Evolutionary conservation across 2,113 vertebrate species (phyloP), one percentile per base, ranked within the genome.

Genomic region (Nanorana parkeri): DNA sequence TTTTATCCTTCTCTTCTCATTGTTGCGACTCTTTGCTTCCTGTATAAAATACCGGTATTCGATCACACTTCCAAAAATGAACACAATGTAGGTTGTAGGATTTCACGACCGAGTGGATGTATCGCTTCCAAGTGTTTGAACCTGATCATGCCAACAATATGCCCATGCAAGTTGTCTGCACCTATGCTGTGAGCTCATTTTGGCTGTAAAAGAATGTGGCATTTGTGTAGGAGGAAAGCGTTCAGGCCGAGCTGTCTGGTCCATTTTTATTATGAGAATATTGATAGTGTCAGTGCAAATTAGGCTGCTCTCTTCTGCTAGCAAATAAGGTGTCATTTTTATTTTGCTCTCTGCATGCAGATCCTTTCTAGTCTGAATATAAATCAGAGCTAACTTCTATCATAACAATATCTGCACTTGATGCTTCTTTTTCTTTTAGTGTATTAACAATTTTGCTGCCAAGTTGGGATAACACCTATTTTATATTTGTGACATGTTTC

Each of bases 181-280:
- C 80, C 60, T 24, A 65, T 54, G 8, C 69, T 28, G 41, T 23
- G 54, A 36, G 61, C 24, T 74, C 28, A 64, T 56, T 47, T 47
- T 82, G 68, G 69, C 80, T 56, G 19, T 1, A 55, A 16, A 32
- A 29, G 26, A 32, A 21, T 24, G 68, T 41, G 69, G 47, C 28
- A 67, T 82, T 75, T 60, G 28, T 41, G 80, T 75, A 61, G 80
- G 69, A 58, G 80, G 2, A 58, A 81, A 82, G 52, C 80, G 56
- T 75, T 74, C 23, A 82, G 80, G 47, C 69, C 15, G 21, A 55
- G 61, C 26, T 41, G 68, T 36, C 68, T 74, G 60, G 74, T 66
- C 66, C 71, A n/a, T 74, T 58, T 64, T 74, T 66, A 19, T 47
- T 47, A 36, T 3, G 15, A 17, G 58, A 81, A 56, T 56, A 75